Percentiles rank a stretch among this genome's conserved stretches.
phyloP scores from a whole-genome alignment of 2,797 vertebrate species.

The Alauda arvensis region DNA sequence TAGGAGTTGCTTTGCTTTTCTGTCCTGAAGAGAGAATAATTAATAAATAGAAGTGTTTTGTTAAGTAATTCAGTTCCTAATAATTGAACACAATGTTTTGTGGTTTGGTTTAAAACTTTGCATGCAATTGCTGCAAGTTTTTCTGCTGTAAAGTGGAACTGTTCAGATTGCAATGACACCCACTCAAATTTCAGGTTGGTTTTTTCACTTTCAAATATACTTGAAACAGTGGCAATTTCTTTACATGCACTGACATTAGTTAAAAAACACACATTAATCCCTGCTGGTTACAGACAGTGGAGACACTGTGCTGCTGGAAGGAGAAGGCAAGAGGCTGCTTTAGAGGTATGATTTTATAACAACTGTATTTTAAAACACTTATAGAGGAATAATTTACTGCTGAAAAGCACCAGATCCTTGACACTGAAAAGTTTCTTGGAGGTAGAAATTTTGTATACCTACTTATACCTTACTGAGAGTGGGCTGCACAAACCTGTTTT shows the following conservation, averaged over 20 bases:
- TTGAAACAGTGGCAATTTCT: background rate
- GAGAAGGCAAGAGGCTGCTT: background rate
- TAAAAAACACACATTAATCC: background rate
- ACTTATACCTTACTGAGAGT: background rate
- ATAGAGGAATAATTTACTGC: background rate
- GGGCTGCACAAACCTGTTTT: background rate
- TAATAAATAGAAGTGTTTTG: background rate
- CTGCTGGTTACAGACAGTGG: background rate
- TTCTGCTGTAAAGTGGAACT: background rate
- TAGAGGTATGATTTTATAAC: background rate
- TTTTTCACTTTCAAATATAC: background rate
- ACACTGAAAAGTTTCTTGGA: background rate
- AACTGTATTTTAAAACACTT: background rate
- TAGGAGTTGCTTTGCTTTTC: background rate
- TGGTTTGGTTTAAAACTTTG: background rate
- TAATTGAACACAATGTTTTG: background rate
- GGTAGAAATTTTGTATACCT: background rate
- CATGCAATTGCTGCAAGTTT: background rate
- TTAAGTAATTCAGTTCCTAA: background rate
- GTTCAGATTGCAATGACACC: background rate
- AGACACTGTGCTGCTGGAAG: background rate
- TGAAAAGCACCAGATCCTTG: background rate
- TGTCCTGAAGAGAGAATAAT: background rate
- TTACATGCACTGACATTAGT: background rate
- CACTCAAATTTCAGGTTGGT: background rate